phyloP scores from a whole-genome alignment of 2,888 invertebrate species.

The Pristionchus mayeri region DNA sequence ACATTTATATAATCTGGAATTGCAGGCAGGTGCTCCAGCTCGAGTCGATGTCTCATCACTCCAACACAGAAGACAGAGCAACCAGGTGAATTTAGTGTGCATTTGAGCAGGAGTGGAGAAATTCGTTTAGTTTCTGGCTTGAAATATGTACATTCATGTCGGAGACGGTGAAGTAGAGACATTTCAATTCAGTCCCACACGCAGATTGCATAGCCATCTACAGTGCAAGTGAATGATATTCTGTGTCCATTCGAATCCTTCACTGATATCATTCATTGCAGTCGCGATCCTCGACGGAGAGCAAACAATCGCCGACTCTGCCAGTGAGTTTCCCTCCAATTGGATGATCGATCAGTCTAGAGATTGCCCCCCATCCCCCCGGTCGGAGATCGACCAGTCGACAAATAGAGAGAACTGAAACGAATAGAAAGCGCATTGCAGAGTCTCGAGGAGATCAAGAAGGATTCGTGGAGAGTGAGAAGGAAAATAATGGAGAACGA shows the following conservation, averaged over 20 bases:
- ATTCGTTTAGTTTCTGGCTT: too few relatives aligned
- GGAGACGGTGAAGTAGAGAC: too few relatives aligned
- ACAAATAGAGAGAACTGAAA: slow-evolving; percentile 1
- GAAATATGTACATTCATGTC: too few relatives aligned
- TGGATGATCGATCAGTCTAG: background rate
- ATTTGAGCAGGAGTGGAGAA: too few relatives aligned
- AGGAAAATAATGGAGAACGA: slow-evolving; percentile 25
- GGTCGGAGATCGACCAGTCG: background rate
- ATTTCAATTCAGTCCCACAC: too few relatives aligned
- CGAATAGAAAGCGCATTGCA: background rate
- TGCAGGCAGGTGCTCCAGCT: background rate
- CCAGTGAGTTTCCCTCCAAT: slow-evolving; percentile 22
- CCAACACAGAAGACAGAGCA: background rate
- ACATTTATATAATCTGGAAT: background rate
- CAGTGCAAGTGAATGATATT: too few relatives aligned
- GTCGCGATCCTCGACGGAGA: slow-evolving; percentile 23
- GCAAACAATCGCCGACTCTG: background rate
- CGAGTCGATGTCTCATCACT: background rate
- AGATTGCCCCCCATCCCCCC: background rate
- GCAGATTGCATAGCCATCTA: too few relatives aligned
- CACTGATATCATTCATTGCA: background rate
- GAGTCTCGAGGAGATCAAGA: slow-evolving; percentile 18
- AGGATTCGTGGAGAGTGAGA: background rate
- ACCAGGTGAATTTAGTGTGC: background rate
- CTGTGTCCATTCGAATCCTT: background rate